Base-by-base conservation (phyloP, 2,113 vertebrate genomes). In the Manacus vitellinus region DNA sequence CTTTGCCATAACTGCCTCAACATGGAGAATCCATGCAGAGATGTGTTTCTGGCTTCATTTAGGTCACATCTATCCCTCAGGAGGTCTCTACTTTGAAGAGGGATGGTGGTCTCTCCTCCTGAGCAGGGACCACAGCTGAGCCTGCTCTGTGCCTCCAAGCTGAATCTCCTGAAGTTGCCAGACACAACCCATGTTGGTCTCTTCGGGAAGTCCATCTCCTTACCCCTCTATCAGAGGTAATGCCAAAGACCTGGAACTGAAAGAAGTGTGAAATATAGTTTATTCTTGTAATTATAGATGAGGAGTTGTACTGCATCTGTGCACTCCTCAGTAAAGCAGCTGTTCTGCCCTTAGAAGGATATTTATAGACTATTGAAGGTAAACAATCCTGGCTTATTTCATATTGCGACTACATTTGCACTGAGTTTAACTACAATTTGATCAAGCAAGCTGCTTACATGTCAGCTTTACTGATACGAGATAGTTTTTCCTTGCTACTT, bases 261-360 rank as follows among this genome's bases (percentile, higher is more conserved):
- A 89, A 90, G 81, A 84, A 89, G 65, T 28, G 43, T 31, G 86
- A 85, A 83, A 44, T 86, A 67, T 28, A 68, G 33, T 84, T 97
- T 82, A 66, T 80, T 89, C 76, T 70, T 3, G 1, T 87, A 71
- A 91, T 97, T 95, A 80, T 14, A 80, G 80, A 41, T 61, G 94
- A 92, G 84, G 47, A 85, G 66, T 72, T 49, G 23, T 51, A 8
- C 72, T 86, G 88, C 90, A 43, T 94, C 56, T 88, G 74, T 81
- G 51, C 76, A 35, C 66, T 94, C 63, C 77, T 89, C 81, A 31
- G 76, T 92, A 92, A 94, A 92, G 86, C 97, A 97, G 95, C 95
- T 97, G 95, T 95, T 96, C 96, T 89, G 66, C 93, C 97, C 97
- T 95, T 93, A 89, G 93, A 94, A 86, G 84, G 67, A 28, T 95